A percentile compares a stretch with the other conserved stretches of the same genome.
Conservation (phyloP, 2,113 vertebrate genomes). For the Falco punctatus region DNA sequence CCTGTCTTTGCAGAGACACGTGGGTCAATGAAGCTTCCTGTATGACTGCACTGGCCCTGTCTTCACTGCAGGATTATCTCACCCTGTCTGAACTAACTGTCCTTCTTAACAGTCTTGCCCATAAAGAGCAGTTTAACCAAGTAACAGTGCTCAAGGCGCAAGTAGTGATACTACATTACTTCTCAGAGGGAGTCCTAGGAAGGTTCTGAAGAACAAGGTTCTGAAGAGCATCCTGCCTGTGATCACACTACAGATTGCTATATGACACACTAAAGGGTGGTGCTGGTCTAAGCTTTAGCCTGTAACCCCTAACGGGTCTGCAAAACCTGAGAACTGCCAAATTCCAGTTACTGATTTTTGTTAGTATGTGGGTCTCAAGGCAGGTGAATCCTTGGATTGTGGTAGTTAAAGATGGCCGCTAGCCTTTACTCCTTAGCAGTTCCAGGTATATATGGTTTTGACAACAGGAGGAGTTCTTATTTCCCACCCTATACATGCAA, state of each 20-base stretch:
- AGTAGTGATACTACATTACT: background rate
- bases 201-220: background rate
- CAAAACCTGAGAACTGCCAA: background rate
- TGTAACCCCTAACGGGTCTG: background rate
- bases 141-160: background rate
- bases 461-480: background rate
- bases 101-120: background rate
- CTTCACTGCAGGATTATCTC: background rate
- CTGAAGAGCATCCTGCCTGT: background rate
- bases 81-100: background rate
- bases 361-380: background rate
- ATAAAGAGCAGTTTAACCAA: background rate
- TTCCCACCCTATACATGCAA: background rate
- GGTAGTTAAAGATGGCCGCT: background rate
- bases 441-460: background rate
- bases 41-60: background rate
- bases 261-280: background rate
- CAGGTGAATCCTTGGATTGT: background rate
- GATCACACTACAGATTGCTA: background rate
- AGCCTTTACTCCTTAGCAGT: background rate
- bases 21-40: background rate
- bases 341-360: background rate
- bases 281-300: background rate
- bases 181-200: background rate
- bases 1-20: background rate